These are phyloP conservation scores for Epinephelus awoara DNA, from an alignment of 2,797 vertebrate species.

Conservation along the genomic window DNA sequence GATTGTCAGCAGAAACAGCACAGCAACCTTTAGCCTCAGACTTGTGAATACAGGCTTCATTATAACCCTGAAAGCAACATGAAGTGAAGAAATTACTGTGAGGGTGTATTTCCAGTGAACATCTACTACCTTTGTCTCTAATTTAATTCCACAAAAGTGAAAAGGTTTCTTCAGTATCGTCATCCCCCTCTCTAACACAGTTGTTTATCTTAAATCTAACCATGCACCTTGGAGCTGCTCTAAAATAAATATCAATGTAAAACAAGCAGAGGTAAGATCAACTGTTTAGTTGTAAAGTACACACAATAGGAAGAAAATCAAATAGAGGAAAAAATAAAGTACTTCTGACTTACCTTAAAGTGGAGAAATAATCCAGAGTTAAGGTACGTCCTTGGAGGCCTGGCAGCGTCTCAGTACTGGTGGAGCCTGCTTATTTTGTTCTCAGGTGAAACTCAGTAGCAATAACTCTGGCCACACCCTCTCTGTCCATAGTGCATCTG, in stretches of 20 bases:
- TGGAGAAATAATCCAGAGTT: constrained; percentile 47
- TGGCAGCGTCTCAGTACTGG: constrained; percentile 13
- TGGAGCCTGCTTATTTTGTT: constrained; percentile 42
- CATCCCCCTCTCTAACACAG: background rate
- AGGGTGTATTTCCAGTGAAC: background rate
- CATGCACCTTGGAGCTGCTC: background rate
- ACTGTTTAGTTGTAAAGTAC: background rate
- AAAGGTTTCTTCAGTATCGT: background rate
- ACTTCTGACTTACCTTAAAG: constrained; percentile 64
- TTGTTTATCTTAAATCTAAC: constrained; percentile 10
- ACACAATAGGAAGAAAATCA: constrained; percentile 7
- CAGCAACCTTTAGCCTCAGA: constrained; percentile 43
- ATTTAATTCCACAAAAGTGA: background rate
- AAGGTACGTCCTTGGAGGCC: constrained; percentile 25
- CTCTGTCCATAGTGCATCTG: constrained; percentile 70
- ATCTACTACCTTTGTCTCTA: background rate
- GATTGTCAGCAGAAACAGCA: constrained; percentile 65
- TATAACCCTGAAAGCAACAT: constrained; percentile 44
- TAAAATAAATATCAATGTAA: constrained; percentile 24
- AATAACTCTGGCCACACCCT: constrained; percentile 76
- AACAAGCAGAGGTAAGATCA: constrained; percentile 10
- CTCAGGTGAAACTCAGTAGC: constrained; percentile 79
- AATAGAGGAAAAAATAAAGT: background rate
- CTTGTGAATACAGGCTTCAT: constrained; percentile 64
- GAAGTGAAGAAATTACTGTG: background rate